Conservation (phyloP, 2,888 invertebrate species). For the Crossocerus cetratus region DNA sequence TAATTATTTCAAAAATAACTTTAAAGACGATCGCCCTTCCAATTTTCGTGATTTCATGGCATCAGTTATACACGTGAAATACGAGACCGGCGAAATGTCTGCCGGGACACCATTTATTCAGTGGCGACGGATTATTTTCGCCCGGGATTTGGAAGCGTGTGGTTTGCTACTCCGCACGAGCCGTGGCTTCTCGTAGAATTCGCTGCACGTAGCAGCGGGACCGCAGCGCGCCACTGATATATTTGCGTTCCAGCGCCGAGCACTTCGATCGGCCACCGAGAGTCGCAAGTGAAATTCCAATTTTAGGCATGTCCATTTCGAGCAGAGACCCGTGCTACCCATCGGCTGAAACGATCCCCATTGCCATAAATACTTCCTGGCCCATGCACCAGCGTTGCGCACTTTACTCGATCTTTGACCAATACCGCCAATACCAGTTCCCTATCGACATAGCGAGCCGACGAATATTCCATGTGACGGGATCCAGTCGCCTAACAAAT, state of each 20-base stretch:
- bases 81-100: no score
- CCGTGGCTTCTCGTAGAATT: background rate
- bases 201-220: background rate
- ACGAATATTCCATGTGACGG: conserved; percentile 1
- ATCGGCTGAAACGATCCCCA: background rate
- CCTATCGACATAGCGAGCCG: background rate
- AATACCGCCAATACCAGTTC: background rate
- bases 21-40: no score
- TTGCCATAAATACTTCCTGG: background rate
- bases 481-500: conserved; percentile 31
- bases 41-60: no score
- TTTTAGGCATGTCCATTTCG: background rate
- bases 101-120: no score
- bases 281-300: background rate
- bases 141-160: no score
- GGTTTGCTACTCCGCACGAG: no score
- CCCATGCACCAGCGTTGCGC: background rate
- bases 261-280: background rate
- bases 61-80: no score
- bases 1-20: background rate
- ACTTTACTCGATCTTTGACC: no score
- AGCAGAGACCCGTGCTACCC: background rate
- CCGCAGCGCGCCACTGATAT: background rate
- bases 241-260: background rate
- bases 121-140: no score